Percentiles rank a stretch among this genome's conserved stretches.
phyloP scores from a whole-genome alignment of 2,113 vertebrate species.

The Ailuropoda melanoleuca region DNA sequence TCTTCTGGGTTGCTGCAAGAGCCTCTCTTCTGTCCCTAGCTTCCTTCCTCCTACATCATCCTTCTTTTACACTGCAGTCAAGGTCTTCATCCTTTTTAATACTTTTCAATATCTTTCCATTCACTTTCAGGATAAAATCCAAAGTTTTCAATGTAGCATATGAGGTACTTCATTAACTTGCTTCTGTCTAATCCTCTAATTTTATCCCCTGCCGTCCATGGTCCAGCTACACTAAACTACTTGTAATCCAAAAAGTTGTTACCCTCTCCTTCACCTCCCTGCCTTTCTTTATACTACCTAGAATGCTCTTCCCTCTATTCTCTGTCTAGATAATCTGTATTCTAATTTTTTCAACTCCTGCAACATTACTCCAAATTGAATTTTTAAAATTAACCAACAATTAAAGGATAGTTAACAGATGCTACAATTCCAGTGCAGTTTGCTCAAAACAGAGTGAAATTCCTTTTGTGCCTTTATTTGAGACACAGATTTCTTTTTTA shows the following conservation, averaged over 20 bases:
- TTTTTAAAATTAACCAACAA: background rate
- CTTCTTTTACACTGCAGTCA: background rate
- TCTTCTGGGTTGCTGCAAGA: background rate
- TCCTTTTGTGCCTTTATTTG: background rate
- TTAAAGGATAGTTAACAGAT: background rate
- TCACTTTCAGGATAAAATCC: background rate
- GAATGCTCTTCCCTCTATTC: background rate
- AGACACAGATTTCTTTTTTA: background rate
- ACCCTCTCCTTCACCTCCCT: background rate
- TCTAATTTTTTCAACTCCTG: background rate
- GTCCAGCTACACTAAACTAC: background rate
- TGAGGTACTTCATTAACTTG: background rate
- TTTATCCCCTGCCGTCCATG: background rate
- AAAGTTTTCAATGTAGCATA: background rate
- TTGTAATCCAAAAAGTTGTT: background rate
- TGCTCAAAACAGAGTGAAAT: conserved; percentile 14
- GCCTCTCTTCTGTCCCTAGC: background rate
- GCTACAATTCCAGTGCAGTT: background rate
- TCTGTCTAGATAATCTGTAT: background rate
- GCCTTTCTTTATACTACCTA: background rate
- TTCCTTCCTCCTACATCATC: background rate
- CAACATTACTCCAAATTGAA: background rate
- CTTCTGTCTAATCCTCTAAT: background rate
- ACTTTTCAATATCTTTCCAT: background rate
- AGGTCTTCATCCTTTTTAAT: background rate